A percentile compares a stretch with the other conserved stretches of the same genome.
Evolutionary conservation across 2,888 invertebrate species (phyloP).

Genomic region (Leptinotarsa peninsularis): DNA sequence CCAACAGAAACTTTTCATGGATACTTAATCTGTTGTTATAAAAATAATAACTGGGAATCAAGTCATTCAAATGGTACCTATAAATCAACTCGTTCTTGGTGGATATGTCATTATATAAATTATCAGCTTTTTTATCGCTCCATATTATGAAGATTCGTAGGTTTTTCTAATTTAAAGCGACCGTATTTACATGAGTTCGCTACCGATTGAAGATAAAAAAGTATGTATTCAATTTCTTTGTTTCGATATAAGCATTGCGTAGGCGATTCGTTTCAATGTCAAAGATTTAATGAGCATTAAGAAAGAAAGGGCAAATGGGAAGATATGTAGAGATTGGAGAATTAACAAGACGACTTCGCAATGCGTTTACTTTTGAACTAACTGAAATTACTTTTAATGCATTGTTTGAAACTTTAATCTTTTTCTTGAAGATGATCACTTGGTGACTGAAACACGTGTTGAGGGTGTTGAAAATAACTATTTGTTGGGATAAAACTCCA

Average conservation of each 20-base stretch:
- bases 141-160: constrained; percentile 41
- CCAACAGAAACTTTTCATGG: not conserved
- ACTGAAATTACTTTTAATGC: too few species aligned
- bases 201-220: constrained; percentile 33
- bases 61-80: constrained; percentile 6
- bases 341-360: constrained; percentile 4
- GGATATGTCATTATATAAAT: constrained; percentile 34
- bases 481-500: too few species aligned
- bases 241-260: constrained; percentile 31
- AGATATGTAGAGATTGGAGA: constrained; percentile 2
- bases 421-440: too few species aligned
- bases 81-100: constrained; percentile 27
- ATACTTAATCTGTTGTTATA: not conserved
- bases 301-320: constrained; percentile 1
- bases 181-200: constrained; percentile 35
- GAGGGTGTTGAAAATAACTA: too few species aligned
- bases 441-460: too few species aligned
- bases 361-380: not conserved
- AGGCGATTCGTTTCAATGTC: constrained; percentile 38
- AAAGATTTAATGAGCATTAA: constrained; percentile 29
- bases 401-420: too few species aligned
- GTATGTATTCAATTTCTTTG: constrained; percentile 38
- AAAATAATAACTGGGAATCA: constrained; percentile 5
- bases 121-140: constrained; percentile 32
- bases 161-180: constrained; percentile 39